A percentile compares a stretch with the other conserved stretches of the same genome.
phyloP scores from a whole-genome alignment of 1,140 invertebrate species.

The Drosophila kepulauana region DNA sequence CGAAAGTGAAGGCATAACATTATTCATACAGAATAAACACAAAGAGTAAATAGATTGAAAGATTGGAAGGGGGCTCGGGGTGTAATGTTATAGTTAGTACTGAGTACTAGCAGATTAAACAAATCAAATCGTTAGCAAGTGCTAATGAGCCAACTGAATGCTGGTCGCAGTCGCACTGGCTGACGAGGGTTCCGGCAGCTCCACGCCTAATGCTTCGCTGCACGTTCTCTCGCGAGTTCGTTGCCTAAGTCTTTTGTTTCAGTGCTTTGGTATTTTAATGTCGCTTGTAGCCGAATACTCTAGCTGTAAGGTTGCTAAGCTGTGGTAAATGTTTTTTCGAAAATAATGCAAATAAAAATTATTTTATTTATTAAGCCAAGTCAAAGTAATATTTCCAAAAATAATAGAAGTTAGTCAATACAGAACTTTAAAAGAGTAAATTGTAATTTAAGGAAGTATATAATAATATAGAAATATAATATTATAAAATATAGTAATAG shows the following conservation, averaged over 20 bases:
- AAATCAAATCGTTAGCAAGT: slow-evolving; percentile 43
- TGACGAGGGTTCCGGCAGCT: slow-evolving; percentile 30
- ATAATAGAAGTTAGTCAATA: too few relatives aligned
- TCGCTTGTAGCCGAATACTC: slow-evolving; percentile 7
- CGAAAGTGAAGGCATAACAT: slow-evolving; percentile 71
- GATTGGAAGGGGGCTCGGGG: background rate
- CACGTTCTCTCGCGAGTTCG: slow-evolving; percentile 68
- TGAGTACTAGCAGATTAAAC: background rate
- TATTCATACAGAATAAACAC: slow-evolving; percentile 31
- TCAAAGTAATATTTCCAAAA: too few relatives aligned
- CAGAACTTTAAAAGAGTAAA: too few relatives aligned
- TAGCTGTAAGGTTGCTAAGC: background rate
- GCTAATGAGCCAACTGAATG: slow-evolving; percentile 67
- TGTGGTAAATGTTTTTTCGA: background rate
- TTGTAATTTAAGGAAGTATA: too few relatives aligned
- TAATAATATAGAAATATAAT: too few relatives aligned
- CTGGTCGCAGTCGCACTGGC: slow-evolving; percentile 25
- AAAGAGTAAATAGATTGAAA: background rate
- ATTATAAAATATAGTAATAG: too few relatives aligned
- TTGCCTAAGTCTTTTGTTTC: slow-evolving; percentile 74
- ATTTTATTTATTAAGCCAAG: too few relatives aligned
- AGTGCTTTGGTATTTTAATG: slow-evolving; percentile 14
- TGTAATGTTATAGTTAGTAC: background rate
- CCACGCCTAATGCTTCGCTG: slow-evolving; percentile 61
- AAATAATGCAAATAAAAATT: too few relatives aligned